Evolutionary conservation across 30 jellyfish, hydroid and myxozoan species (phyloP), one percentile per base, ranked within the genome.

Genomic region (Aurelia aurita complex sp. Pacific): DNA sequence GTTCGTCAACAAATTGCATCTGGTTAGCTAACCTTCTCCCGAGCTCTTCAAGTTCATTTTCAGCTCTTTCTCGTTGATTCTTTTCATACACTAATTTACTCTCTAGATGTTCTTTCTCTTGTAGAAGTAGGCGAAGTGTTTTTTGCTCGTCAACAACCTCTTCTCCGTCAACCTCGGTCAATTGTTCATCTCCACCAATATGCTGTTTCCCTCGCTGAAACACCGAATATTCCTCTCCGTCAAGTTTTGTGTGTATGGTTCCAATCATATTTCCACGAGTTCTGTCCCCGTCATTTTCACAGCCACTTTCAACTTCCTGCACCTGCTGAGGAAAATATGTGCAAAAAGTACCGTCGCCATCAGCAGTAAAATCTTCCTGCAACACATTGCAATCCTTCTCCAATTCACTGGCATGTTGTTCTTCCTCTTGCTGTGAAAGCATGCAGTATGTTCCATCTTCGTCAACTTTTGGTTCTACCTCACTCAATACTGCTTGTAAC

Each of bases 41-140:
- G 3, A 86, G 86, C 60, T 77, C 80, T 46, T 86, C 76, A 43
- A 70, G 52, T 38, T 61, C 65, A 34, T 34, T 35, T 46, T 76
- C 90, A 42, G 69, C 83, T n/a, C 59, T 71, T 16, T 77, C 80
- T 68, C 89, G 78, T 43, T 69, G 85, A 36, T 76, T 78, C 42
- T 72, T 71, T 51, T 86, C 96, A 33, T 64, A 4, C 13, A 9
- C 57, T 9, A 46, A 46, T 14, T 46, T 46, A 7, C 12, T 46
- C 57, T 46, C 57, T 5, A 46, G 57, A 46, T 53, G 57, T 19
- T 57, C 42, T 33, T 73, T 86, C 15, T 86, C 96, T 1, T 33
- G 52, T 35, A 57, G 51, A 50, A 33, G 18, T 29, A 62, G 54
- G 81, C 74, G 18, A 61, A 59, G 54, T 15, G 69, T 29, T 19